Conservation (phyloP, 2,797 vertebrate genomes). For the Sebastes reedi region DNA sequence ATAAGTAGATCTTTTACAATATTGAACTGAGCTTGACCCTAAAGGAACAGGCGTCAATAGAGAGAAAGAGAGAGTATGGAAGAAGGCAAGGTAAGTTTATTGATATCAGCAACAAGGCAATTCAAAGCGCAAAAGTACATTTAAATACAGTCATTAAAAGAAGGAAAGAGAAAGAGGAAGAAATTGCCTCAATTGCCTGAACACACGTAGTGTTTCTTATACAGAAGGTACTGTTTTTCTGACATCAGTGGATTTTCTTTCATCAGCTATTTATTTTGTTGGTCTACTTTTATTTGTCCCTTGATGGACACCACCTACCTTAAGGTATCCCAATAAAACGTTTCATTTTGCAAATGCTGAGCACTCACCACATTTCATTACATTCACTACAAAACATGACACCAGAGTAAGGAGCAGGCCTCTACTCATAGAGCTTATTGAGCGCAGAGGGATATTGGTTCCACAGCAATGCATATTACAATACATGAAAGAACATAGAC, state of each 20-base stretch:
- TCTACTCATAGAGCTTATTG: not conserved
- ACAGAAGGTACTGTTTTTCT: not conserved
- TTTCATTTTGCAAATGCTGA: not conserved
- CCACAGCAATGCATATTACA: no score
- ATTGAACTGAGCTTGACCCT: constrained; percentile 52
- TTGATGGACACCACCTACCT: not conserved
- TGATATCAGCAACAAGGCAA: no score
- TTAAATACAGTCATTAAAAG: not conserved
- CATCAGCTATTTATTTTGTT: constrained; percentile 3
- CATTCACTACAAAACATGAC: not conserved
- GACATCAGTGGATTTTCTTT: not conserved
- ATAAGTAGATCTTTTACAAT: constrained; percentile 60
- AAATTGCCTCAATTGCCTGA: not conserved
- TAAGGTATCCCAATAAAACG: not conserved
- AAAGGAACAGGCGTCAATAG: constrained; percentile 11
- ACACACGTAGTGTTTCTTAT: not conserved
- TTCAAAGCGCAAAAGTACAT: no score
- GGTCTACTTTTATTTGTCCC: constrained; percentile 16
- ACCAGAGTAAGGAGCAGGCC: not conserved
- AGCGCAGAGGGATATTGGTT: no score
- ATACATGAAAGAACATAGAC: no score
- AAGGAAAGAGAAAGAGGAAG: not conserved
- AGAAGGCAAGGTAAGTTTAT: no score
- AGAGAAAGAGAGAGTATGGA: not conserved
- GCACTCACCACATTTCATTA: not conserved